Evolutionary conservation across 2,888 invertebrate species (phyloP).

Genomic region (Aspidiotus rigidus): DNA sequence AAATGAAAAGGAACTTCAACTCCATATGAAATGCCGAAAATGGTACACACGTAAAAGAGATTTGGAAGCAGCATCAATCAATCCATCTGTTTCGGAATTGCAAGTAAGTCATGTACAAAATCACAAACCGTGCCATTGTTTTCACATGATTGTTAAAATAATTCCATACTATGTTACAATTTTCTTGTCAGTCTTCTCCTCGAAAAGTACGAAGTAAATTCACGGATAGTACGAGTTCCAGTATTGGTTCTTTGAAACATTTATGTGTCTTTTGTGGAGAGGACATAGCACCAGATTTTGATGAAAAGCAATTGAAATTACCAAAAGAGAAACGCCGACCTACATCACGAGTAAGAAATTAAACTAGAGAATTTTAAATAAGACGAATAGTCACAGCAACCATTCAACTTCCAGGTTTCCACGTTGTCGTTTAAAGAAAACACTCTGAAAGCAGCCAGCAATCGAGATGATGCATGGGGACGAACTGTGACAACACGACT

Average conservation of each 20-base stretch:
- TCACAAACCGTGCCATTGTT: no score
- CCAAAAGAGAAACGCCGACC: slow-evolving; percentile 5
- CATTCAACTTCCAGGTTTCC: not conserved
- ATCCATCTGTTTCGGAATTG: no score
- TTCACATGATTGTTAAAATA: no score
- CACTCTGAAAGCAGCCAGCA: slow-evolving; percentile 4
- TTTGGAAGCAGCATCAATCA: not conserved
- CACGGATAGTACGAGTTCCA: slow-evolving; percentile 11
- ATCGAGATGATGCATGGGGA: slow-evolving; percentile 13
- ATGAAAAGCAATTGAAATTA: slow-evolving; percentile 14
- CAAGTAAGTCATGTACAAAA: slow-evolving; percentile 13
- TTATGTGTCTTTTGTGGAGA: slow-evolving; percentile 15
- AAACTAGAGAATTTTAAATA: not conserved
- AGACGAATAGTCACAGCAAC: not conserved
- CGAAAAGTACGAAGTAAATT: no score
- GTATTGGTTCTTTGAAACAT: slow-evolving; percentile 12
- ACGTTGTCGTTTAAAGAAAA: slow-evolving; percentile 1
- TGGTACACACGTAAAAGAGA: slow-evolving; percentile 10
- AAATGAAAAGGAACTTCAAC: slow-evolving; percentile 6
- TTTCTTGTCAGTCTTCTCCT: no score
- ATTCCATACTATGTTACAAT: no score
- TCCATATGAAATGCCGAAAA: slow-evolving; percentile 19
- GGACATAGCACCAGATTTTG: slow-evolving; percentile 8
- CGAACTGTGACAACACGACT: slow-evolving; percentile 11
- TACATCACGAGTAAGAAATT: not conserved